phyloP scores from a whole-genome alignment of 1,140 invertebrate species.

The Cephus cinctus region DNA sequence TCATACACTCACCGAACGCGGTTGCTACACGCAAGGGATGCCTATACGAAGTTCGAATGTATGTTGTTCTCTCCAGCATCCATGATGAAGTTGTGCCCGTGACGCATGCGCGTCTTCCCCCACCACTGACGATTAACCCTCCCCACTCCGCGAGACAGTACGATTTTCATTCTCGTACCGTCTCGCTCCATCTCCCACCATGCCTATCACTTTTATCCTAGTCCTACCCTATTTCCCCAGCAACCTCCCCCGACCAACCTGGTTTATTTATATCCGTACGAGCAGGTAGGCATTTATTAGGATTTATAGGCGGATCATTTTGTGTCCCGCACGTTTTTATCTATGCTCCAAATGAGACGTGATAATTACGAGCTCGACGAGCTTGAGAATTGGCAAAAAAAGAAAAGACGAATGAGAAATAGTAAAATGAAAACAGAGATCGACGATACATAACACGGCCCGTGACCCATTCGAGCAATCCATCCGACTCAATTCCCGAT shows the following conservation, averaged over 20 bases:
- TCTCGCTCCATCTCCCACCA: slow-evolving; percentile 15
- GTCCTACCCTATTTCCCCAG: slow-evolving; percentile 8
- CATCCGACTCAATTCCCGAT: no score
- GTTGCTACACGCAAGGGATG: not conserved
- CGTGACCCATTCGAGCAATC: no score
- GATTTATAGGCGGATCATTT: slow-evolving; percentile 53
- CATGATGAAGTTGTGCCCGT: slow-evolving; percentile 43
- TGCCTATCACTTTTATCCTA: slow-evolving; percentile 18
- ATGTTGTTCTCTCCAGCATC: slow-evolving; percentile 8
- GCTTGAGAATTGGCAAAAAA: slow-evolving; percentile 20
- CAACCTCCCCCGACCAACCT: no score
- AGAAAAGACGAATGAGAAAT: slow-evolving; percentile 1
- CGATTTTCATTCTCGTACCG: slow-evolving; percentile 20
- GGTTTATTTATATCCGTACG: slow-evolving; percentile 46
- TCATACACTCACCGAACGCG: slow-evolving; percentile 1
- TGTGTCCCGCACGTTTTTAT: slow-evolving; percentile 36
- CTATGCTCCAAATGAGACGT: slow-evolving; percentile 36
- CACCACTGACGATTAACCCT: slow-evolving; percentile 25
- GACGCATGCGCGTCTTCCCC: slow-evolving; percentile 33
- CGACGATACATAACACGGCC: slow-evolving; percentile 32
- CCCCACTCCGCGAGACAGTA: no score
- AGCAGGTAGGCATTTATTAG: slow-evolving; percentile 53
- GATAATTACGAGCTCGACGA: slow-evolving; percentile 38
- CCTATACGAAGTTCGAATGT: not conserved
- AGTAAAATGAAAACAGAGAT: slow-evolving; percentile 4